Conservation (phyloP, 2,113 vertebrate genomes). For the Scolopax mira region DNA sequence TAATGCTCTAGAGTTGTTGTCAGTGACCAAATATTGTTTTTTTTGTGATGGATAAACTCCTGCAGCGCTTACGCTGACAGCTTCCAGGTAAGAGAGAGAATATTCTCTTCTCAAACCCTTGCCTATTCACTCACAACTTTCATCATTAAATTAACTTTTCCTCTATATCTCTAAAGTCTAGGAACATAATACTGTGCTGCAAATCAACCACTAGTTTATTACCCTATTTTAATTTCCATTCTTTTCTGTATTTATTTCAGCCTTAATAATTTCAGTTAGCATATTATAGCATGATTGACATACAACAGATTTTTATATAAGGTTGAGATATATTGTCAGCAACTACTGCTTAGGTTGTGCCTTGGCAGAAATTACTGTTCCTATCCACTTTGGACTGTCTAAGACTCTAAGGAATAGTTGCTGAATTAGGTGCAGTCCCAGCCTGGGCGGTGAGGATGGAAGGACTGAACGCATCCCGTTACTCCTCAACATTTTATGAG, state of each 20-base stretch:
- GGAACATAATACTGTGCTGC: background rate
- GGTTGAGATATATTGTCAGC: background rate
- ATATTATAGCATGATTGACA: background rate
- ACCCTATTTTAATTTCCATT: background rate
- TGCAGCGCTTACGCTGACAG: background rate
- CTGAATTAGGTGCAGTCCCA: background rate
- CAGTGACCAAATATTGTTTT: background rate
- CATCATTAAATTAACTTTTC: background rate
- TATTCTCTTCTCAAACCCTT: background rate
- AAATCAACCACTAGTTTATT: background rate
- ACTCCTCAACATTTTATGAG: background rate
- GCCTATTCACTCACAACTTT: background rate
- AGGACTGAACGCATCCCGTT: rapidly evolving
- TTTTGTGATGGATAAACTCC: background rate
- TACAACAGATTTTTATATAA: background rate
- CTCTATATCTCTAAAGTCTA: background rate
- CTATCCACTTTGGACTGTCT: background rate
- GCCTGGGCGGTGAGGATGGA: background rate
- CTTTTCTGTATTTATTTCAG: background rate
- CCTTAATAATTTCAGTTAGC: background rate
- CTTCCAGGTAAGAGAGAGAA: background rate
- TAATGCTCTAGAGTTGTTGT: background rate
- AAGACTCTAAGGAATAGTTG: background rate
- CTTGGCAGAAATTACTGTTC: background rate
- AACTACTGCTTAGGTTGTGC: background rate